Evolutionary conservation across 2,797 vertebrate species (phyloP).

Genomic region (Mareca strepera): DNA sequence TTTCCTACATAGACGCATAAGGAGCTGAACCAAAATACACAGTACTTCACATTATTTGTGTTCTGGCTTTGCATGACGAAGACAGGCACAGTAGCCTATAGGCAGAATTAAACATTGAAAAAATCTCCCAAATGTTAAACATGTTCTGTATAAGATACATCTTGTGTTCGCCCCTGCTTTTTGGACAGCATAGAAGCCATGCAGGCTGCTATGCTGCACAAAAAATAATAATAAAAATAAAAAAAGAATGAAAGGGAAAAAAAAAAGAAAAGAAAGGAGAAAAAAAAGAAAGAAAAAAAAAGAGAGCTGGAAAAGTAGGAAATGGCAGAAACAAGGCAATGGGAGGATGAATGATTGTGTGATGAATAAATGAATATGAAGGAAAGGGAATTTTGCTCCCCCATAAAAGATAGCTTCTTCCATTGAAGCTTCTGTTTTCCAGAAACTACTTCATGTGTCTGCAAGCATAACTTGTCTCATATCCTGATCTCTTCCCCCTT

Average conservation of each 20-base stretch:
- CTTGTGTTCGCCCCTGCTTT: not conserved
- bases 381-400: not conserved
- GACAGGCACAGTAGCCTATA: not conserved
- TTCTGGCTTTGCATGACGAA: not conserved
- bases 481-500: not conserved
- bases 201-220: not conserved
- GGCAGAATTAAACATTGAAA: not conserved
- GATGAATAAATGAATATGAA: not conserved
- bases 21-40: fast-evolving
- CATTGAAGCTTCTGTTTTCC: not conserved
- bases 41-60: not conserved
- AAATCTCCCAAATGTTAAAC: not conserved
- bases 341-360: not conserved
- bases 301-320: not conserved
- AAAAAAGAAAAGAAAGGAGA: not conserved
- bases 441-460: not conserved
- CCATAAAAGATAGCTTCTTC: not conserved
- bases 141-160: not conserved
- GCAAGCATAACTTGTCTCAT: not conserved
- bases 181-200: not conserved
- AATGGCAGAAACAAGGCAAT: not conserved
- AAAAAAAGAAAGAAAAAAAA: not conserved
- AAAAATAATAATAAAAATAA: not conserved
- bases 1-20: not conserved
- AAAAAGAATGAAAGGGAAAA: not conserved